Evolutionary conservation across 64 coral and sea anemone genomes (phyloP), one percentile per base, ranked within the genome.

Genomic region (Stylophora pistillata): DNA sequence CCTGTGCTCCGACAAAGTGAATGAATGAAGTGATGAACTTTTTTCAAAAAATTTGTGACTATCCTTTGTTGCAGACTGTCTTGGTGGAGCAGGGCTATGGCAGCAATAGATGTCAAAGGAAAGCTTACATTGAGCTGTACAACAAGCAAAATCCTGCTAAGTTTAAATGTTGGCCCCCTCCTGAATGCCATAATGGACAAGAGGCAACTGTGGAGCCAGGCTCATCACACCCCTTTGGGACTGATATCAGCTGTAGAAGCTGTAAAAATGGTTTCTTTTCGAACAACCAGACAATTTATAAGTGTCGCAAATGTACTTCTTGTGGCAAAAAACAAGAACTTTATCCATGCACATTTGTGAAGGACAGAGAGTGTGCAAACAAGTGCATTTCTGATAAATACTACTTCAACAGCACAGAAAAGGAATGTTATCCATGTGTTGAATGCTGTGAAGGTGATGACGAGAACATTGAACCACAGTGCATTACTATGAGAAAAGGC

Each of bases 371-470:
- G 18, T 84, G 80, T 15, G 41, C 31, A 0, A 68, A 26, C 14
- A 34, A 34, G 9, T 84, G 80, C 62, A 69, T 69, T 52, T 84
- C 80, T 26, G 14, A 13, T 15, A 21, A 52, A 13, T 69, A 26
- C 21, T 84, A 84, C 41, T 68, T 84, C 11, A 84, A 84, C 23
- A 20, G 12, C 60, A 84, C 60, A 6, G 80, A 84, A 53, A 3
- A 53, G 9, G 31, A 84, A 23, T 84, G 80, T 15, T 84, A 84
- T 15, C 31, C 31, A 15, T 84, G 80, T 9, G 54, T 33, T 69
- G 80, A 69, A 26, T 84, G 80, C 58, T 84, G 80, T 69, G 33
- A 33, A 69, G 18, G 31, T 15, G 27, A 34, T 34, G 2, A 31
- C 25, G 30, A 21, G 11, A 68, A 84, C 58, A 55, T 84, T 69